Evolutionary conservation across 1,140 invertebrate species (phyloP), one percentile per base, ranked within the genome.

Genomic region (Homalodisca vitripennis): DNA sequence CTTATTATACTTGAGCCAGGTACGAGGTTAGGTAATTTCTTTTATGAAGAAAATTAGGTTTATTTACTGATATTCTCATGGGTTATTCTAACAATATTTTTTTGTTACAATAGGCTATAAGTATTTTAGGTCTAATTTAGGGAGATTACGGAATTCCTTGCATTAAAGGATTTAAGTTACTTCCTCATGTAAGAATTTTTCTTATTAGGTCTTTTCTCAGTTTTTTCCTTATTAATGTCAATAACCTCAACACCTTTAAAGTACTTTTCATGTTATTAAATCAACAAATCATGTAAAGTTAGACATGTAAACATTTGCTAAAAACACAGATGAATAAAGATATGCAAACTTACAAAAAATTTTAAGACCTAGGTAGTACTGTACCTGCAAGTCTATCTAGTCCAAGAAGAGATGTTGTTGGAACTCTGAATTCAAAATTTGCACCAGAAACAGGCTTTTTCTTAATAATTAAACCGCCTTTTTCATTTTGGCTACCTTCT

Each of bases 391-490:
- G 79, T 79, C 89, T 91, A 78, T 98, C 95, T 24, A 98, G 81
- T 0, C 95, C 95, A 6, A 98, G 80, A 14, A 93, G 76, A 0
- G 95, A 97, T 14, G 84, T 83, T 73, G 77, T 79, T 0, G 92
- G 91, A 74, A 91, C 88, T 81, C 95, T 95, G 76, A 92, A 90
- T 48, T 88, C 85, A 55, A 76, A 73, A 64, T 82, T 82, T 68
- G 83, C 82, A 64, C 83, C 82, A 65, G 82, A 83, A 0, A 82
- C 82, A 22, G 86, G 80, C 74, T 89, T 88, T 77, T 96, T 95
- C 79, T 91, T 91, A 24, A 95, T 88, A 65, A 96, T 86, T 48
- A 97, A 82, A 34, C 95, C 92, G 20, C 93, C 94, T 72, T 83
- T 81, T 78, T 90, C 84, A 68, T 86, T 83, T 1, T 82, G 82